These are phyloP conservation scores for Aphis craccivora DNA, from an alignment of 1,140 invertebrate genomes.

Conservation along the genomic window DNA sequence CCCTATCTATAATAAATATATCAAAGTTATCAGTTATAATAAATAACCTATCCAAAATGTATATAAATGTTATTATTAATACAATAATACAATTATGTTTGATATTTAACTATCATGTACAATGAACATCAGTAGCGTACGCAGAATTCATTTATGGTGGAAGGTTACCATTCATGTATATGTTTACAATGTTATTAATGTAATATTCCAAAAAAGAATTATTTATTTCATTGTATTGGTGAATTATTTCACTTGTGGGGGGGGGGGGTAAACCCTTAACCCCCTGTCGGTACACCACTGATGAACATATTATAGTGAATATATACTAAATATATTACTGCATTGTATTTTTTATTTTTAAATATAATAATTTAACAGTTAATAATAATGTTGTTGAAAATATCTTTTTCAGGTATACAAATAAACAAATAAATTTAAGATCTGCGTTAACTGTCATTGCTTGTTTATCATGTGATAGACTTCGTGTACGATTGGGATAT, in stretches of 20 bases:
- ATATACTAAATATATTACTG: not conserved
- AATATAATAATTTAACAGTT: not conserved
- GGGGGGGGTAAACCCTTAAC: no score
- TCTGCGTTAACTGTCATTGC: constrained; percentile 38
- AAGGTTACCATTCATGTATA: no score
- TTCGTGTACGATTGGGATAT: constrained; percentile 44
- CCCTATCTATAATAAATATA: no score
- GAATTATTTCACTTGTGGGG: no score
- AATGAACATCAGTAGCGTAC: not conserved
- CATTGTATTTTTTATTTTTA: not conserved
- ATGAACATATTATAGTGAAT: not conserved
- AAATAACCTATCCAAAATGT: not conserved
- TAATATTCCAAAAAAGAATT: no score
- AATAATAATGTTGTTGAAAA: not conserved
- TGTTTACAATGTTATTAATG: no score
- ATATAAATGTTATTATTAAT: not conserved
- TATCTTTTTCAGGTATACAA: constrained; percentile 38
- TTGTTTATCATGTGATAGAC: constrained; percentile 45
- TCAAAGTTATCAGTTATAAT: no score
- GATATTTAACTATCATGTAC: not conserved
- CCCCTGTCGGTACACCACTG: no score
- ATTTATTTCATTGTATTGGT: no score
- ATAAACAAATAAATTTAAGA: constrained; percentile 44
- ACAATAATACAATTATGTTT: not conserved
- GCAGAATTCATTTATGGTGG: no score